Base-by-base conservation (phyloP, 2,113 vertebrate genomes). In the Tetraodon nigroviridis region DNA sequence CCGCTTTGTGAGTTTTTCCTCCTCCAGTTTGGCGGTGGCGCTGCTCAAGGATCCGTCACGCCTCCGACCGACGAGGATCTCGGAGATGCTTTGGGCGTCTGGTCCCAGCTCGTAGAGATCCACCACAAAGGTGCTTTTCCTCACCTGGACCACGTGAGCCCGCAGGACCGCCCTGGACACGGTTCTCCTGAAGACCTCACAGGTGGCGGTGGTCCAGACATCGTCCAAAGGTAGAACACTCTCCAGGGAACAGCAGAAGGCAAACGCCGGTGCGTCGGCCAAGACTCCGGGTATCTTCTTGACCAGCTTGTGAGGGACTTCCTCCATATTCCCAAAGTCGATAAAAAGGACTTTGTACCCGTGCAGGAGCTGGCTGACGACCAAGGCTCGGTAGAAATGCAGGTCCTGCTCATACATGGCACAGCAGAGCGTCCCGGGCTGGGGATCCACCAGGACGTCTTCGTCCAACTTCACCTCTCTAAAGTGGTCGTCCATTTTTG, bases 281-380 rank as follows among this genome's bases (percentile, higher is more conserved):
- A 95, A 93, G 18, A 87, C 76, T 0, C 88, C 84, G 1, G 94
- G 92, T 55, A 98, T 80, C 24, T 76, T 88, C 86, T 94, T 96
- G 52, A 95, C 92, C 59, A 91, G 63, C 14, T 75, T 87, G 61
- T 73, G 63, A 20, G 93, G 90, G 61, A 98, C 76, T 45, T 89
- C 92, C 73, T 93, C 93, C 52, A 80, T 90, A 79, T 97, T 96
- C 41, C 96, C 94, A 87, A 92, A 98, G 86, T 99, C 96, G 0
- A 95, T 81, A 68, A 96, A 96, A 62, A 86, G 89, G 53, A 98
- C 92, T 64, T 87, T 84, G 58, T 90, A 67, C 27, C 87, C 84
- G 48, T 76, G 75, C 53, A 78, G 32, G 55, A 90, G 69, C 19
- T 82, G 82, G 59, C 92, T 86, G 16, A 51, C 88, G 24, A 98